Evolutionary conservation across 2,113 vertebrate genomes (phyloP), one percentile per base, ranked within the genome.

Genomic region (Emydocephalus ijimae): DNA sequence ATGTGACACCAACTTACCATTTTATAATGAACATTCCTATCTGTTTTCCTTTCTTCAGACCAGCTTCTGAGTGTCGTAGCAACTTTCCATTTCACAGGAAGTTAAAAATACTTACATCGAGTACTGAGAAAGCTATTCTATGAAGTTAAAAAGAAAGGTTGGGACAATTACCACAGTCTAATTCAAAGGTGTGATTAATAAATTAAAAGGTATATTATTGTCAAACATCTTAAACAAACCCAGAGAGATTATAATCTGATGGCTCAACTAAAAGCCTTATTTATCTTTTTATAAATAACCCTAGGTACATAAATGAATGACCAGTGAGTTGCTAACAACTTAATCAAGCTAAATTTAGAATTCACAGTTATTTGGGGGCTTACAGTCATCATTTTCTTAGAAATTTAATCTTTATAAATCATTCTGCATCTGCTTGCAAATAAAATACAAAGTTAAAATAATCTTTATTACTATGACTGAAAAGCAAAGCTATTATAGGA

Each of bases 41-140:
- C 93, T 61, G 86, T 92, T 94, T 95, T 34, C 91, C 95, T 92
- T 94, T 91, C 69, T 74, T 94, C 95, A 94, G 57, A 96, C 95
- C 93, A 90, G 86, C 87, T n/a, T 55, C 88, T 94, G 93, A 96
- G 92, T 95, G 55, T 88, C 3, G 90, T 90, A 90, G 85, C 93
- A 95, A 21, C 26, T 94, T 90, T 57, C 4, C 23, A 88, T n/a
- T 94, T 89, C 92, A 93, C 39, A 93, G 64, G 91, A 95, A 18
- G 93, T n/a, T 95, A 96, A 94, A 81, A 0, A 14, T 1, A 56
- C 89, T 94, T 91, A 89, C 95, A 24, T 93, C n/a, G 94, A 7
- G 56, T 91, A 92, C 24, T 50, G n/a, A 90, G 14, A 91, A 92
- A 3, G 39, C 92, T 90, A 95, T 93, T 57, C 94, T 69, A 48